phyloP scores from a whole-genome alignment of 2,797 vertebrate species.

The Pantherophis alleghaniensis region DNA sequence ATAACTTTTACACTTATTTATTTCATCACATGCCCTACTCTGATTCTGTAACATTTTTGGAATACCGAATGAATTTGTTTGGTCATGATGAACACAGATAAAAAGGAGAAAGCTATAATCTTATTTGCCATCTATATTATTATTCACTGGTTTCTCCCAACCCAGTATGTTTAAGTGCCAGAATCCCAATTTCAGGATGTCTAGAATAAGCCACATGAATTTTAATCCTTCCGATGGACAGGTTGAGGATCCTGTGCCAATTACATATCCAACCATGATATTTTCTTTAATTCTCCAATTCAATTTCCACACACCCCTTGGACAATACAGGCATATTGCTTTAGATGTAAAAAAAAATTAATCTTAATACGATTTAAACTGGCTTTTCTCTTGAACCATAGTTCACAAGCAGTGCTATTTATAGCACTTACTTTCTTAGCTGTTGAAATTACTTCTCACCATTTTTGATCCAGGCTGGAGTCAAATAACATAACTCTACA shows the following conservation, averaged over 20 bases:
- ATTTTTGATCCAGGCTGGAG: not conserved
- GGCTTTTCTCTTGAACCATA: not conserved
- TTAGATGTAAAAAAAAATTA: not conserved
- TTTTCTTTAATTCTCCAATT: not conserved
- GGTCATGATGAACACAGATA: not conserved
- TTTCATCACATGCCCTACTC: not conserved
- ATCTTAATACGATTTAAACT: not conserved
- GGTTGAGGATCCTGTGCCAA: not conserved
- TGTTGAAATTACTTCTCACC: not conserved
- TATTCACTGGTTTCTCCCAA: not conserved
- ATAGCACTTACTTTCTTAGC: not conserved
- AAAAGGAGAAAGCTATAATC: not conserved
- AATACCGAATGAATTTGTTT: not conserved
- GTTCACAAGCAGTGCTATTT: not conserved
- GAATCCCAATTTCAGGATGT: not conserved
- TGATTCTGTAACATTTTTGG: not conserved
- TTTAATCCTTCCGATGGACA: not conserved
- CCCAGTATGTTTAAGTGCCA: not conserved
- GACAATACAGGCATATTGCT: not conserved
- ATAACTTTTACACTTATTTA: not conserved
- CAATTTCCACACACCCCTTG: not conserved
- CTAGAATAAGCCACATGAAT: not conserved
- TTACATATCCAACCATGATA: not conserved
- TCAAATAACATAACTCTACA: not conserved
- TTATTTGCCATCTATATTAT: not conserved